Conservation (phyloP, 2,113 vertebrate genomes). For the Etia nguti region DNA sequence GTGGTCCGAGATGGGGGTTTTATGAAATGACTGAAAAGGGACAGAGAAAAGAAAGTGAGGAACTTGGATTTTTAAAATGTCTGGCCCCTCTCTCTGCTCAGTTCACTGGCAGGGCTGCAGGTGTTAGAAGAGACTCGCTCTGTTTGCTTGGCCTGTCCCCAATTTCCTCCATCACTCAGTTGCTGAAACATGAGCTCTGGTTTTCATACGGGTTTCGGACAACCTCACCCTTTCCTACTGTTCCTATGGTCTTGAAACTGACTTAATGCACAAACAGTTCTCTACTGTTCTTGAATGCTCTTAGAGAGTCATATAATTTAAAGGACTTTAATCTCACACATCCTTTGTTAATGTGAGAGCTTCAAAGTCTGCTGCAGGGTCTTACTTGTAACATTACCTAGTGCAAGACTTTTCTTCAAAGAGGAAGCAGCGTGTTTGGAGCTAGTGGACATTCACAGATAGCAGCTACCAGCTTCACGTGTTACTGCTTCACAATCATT, state of each 20-base stretch:
- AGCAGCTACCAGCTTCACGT: background rate
- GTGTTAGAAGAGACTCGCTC: background rate
- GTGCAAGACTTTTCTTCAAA: background rate
- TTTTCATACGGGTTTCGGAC: constrained; percentile 8
- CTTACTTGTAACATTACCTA: background rate
- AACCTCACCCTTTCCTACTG: background rate
- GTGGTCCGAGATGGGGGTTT: background rate
- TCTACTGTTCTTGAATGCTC: background rate
- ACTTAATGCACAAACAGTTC: background rate
- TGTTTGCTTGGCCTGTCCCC: constrained; percentile 20
- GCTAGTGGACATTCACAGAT: background rate
- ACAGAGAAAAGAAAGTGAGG: background rate
- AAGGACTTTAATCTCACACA: background rate
- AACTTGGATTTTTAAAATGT: background rate
- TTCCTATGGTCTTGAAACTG: background rate
- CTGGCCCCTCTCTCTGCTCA: background rate
- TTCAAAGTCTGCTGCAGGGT: background rate
- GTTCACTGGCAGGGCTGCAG: background rate
- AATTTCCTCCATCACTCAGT: constrained; percentile 18
- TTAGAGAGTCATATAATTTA: background rate
- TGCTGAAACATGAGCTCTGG: constrained; percentile 3
- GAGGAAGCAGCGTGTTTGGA: background rate
- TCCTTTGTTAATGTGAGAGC: background rate
- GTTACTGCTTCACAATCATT: background rate
- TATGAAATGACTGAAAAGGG: background rate